Evolutionary conservation across 2,113 vertebrate genomes (phyloP).

Genomic region (Cochlearius cochlearius): DNA sequence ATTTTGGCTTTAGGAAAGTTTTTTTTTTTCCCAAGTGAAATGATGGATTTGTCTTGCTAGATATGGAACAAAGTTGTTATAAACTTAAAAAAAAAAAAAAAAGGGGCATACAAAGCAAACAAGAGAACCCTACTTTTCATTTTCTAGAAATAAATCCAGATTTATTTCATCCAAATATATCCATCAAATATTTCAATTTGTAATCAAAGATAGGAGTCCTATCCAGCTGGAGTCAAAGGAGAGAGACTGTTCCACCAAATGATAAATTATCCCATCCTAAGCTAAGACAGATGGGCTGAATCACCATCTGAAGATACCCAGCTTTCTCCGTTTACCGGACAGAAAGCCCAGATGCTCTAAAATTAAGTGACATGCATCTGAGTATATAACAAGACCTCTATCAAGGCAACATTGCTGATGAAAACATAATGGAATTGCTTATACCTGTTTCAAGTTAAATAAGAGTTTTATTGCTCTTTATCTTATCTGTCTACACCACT

Average conservation of each 20-base stretch:
- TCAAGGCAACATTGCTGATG: background rate
- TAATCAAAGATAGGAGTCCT: background rate
- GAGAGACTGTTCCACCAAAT: background rate
- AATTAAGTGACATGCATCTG: background rate
- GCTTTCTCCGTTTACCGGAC: background rate
- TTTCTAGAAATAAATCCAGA: background rate
- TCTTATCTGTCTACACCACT: background rate
- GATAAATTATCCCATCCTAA: background rate
- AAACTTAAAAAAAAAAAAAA: background rate
- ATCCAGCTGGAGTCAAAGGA: background rate
- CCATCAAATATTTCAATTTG: background rate
- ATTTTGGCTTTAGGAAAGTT: background rate
- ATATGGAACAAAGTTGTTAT: background rate
- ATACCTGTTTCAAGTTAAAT: background rate
- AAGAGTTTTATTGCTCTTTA: background rate
- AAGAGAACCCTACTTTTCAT: background rate
- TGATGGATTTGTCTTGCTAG: background rate
- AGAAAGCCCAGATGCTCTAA: background rate
- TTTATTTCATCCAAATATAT: background rate
- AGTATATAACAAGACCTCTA: background rate
- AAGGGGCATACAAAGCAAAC: background rate
- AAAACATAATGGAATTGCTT: background rate
- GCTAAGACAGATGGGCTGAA: background rate
- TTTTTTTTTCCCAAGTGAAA: background rate
- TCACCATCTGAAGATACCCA: background rate